These are phyloP conservation scores for Squalus acanthias DNA, from an alignment of 2,797 vertebrate genomes.

Conservation along the genomic window DNA sequence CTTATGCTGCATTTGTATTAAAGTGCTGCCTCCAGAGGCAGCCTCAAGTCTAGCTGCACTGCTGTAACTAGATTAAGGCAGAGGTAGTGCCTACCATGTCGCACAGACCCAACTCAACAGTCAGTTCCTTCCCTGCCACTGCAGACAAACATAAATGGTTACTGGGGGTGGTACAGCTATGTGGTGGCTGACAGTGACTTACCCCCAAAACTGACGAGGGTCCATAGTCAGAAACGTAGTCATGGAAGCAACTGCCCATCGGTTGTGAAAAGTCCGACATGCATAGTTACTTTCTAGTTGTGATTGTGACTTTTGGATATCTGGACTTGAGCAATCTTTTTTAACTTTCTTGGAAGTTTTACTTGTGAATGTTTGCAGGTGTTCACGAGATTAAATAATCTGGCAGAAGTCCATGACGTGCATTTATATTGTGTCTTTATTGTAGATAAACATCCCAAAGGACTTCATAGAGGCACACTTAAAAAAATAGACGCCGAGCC, in stretches of 20 bases:
- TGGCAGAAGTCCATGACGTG: background rate
- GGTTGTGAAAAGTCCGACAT: background rate
- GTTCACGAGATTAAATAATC: background rate
- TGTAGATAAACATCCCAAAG: background rate
- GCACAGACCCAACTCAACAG: background rate
- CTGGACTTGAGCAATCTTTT: background rate
- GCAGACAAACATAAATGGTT: background rate
- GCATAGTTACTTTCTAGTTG: background rate
- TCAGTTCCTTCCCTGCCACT: background rate
- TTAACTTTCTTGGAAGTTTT: background rate
- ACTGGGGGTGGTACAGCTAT: background rate
- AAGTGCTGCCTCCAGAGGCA: background rate
- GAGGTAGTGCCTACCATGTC: background rate
- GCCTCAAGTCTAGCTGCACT: background rate
- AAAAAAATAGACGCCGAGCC: background rate
- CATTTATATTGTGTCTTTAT: background rate
- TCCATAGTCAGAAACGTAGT: background rate
- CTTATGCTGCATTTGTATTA: background rate
- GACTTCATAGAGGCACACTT: background rate
- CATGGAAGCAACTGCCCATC: background rate
- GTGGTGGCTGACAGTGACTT: background rate
- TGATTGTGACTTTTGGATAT: background rate
- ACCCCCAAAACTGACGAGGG: background rate
- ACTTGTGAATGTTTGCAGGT: background rate
- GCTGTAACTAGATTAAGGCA: background rate